Evolutionary conservation across 2,113 vertebrate species (phyloP).

Genomic region (Ophthalmotilapia sp.): DNA sequence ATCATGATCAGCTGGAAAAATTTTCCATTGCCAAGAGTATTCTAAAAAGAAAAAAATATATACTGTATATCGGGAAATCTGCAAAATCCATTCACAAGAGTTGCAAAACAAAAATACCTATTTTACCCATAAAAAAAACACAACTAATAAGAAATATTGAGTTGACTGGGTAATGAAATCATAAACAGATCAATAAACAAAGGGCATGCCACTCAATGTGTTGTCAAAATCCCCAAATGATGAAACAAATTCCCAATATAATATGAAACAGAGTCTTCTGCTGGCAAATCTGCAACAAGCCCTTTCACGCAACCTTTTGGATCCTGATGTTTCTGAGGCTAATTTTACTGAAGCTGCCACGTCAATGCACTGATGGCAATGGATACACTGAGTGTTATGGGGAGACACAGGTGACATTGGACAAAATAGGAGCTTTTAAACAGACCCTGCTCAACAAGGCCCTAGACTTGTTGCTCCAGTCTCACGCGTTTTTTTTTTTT

Average conservation of each 20-base stretch:
- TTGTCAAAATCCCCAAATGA: neutral
- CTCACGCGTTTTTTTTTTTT: fast-evolving
- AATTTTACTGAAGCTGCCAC: neutral
- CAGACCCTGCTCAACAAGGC: neutral
- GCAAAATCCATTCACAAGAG: neutral
- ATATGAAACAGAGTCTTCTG: neutral
- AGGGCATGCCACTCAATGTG: neutral
- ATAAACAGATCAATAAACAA: neutral
- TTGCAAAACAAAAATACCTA: neutral
- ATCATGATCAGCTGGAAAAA: neutral
- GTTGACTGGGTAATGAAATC: neutral
- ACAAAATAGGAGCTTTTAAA: neutral
- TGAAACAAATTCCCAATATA: neutral
- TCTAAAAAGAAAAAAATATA: fast-evolving
- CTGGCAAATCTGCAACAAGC: neutral
- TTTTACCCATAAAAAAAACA: neutral
- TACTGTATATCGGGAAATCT: neutral
- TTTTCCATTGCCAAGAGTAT: neutral
- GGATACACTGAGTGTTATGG: neutral
- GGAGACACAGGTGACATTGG: neutral
- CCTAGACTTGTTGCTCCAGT: neutral
- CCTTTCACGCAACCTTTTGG: neutral
- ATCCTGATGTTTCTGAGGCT: neutral
- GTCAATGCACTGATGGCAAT: neutral
- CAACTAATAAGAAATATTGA: neutral